Evolutionary conservation across 2,113 vertebrate genomes (phyloP), one percentile per base, ranked within the genome.

Genomic region (Notechis scutatus): DNA sequence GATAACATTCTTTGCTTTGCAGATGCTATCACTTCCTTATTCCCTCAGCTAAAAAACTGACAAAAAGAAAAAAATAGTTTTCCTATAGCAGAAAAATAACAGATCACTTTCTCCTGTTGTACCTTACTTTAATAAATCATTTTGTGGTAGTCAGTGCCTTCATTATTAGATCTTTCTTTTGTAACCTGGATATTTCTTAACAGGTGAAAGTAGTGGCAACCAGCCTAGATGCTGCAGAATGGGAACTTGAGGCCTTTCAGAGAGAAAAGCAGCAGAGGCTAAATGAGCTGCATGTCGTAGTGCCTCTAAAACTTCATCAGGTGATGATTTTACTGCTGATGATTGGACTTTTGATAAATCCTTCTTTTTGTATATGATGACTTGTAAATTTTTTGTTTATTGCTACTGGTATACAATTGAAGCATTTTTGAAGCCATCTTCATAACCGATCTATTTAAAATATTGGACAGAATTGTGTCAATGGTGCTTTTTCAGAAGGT

Each of bases 251-350:
- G 94, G 96, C 98, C 26, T 98, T 99, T 91, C 98, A 98, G 91
- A 97, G 98, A 93, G 98, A 99, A 97, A 99, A 99, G 91, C 98
- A 98, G 96, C 98, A 98, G 96, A 98, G 95, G 90, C 94, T 99
- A 29, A 99, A 99, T 24, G 98, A 99, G 18, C 95, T 99, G 6
- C 96, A 98, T 56, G 98, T 99, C 61, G 98, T 97, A 81, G 97
- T 99, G 45, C 98, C 99, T 24, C 96, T 99, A 88, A 98, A 98
- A 94, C 97, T 99, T n/a, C 98, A 99, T 91, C 99, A 99, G 99
- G 99, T 99, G 95, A 97, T 39, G 50, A 56, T 18, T 64, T 90
- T 94, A 29, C 85, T 81, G 7, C 24, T 20, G 56, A 7, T 88
- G 45, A 6, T 55, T 85, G 55, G 88, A 1, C 4, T 11, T 88